Conservation (phyloP, 1,140 invertebrate species). For the Nasonia vitripennis region DNA sequence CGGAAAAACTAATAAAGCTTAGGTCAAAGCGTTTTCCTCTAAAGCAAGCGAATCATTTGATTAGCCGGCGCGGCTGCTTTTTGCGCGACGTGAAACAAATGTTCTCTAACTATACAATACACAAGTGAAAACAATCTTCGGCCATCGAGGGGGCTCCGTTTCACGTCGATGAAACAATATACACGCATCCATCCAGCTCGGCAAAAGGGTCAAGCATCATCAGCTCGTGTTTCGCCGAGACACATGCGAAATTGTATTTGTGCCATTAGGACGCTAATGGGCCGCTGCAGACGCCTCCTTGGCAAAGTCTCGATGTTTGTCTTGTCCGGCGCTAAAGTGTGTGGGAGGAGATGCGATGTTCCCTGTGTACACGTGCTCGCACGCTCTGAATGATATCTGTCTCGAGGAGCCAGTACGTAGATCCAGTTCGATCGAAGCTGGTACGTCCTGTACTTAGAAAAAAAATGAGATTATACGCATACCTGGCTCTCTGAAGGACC, state of each 20-base stretch:
- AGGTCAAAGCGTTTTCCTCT: slow-evolving; percentile 14
- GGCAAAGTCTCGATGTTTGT: neutral
- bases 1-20: neutral
- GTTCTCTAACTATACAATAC: neutral
- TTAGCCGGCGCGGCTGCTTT: neutral
- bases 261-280: neutral
- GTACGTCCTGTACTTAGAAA: too few species aligned
- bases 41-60: slow-evolving; percentile 25
- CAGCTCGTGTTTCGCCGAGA: neutral
- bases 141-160: neutral
- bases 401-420: too few species aligned
- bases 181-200: neutral
- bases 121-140: neutral
- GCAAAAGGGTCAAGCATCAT: neutral
- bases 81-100: too few species aligned
- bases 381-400: neutral
- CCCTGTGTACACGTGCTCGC: too few species aligned
- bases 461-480: slow-evolving; percentile 40
- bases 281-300: neutral
- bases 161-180: slow-evolving; percentile 1
- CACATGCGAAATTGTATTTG: slow-evolving; percentile 16
- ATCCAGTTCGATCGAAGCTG: too few species aligned
- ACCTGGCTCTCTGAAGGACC: slow-evolving; percentile 90
- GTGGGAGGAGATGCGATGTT: neutral
- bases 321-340: neutral